Percentiles rank a stretch among this genome's conserved stretches.
These are phyloP conservation scores for Chromobotia macracanthus DNA, from an alignment of 2,797 vertebrate genomes.

Conservation along the genomic window DNA sequence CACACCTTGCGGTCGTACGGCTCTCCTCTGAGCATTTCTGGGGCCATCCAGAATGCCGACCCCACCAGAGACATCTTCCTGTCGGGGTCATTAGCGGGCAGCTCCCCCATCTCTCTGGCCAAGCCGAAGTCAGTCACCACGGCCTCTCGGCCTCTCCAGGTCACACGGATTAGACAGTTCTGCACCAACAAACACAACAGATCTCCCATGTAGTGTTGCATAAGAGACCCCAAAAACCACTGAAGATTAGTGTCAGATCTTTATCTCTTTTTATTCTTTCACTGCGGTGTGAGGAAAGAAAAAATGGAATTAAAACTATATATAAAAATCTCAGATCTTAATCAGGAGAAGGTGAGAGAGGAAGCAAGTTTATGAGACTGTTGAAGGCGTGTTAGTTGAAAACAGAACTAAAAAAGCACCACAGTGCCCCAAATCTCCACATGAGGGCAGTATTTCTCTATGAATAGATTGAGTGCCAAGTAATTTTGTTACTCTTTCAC, in stretches of 20 bases:
- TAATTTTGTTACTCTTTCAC: too few relatives aligned
- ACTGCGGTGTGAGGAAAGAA: neutral
- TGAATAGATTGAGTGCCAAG: neutral
- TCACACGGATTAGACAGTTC: conserved; percentile 79
- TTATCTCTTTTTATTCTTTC: neutral
- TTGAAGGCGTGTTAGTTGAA: neutral
- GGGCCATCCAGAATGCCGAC: conserved; percentile 83
- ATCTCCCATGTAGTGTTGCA: neutral
- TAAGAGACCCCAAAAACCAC: neutral
- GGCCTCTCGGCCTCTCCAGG: conserved; percentile 68
- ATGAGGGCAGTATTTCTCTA: conserved; percentile 56
- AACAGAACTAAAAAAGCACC: conserved; percentile 11
- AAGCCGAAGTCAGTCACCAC: conserved; percentile 79
- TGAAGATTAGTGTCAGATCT: neutral
- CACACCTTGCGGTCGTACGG: conserved; percentile 79
- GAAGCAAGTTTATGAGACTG: too few relatives aligned
- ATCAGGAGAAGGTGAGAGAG: neutral
- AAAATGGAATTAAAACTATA: neutral
- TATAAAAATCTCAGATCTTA: neutral
- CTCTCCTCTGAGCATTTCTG: conserved; percentile 80
- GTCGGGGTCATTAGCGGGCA: conserved; percentile 67
- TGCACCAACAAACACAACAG: conserved; percentile 57
- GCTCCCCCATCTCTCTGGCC: conserved; percentile 76
- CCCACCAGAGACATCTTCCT: conserved; percentile 80
- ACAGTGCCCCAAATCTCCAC: conserved; percentile 35